A percentile compares a stretch with the other conserved stretches of the same genome.
phyloP scores from a whole-genome alignment of 2,113 vertebrate species.

The Andinoacara biseriatus region DNA sequence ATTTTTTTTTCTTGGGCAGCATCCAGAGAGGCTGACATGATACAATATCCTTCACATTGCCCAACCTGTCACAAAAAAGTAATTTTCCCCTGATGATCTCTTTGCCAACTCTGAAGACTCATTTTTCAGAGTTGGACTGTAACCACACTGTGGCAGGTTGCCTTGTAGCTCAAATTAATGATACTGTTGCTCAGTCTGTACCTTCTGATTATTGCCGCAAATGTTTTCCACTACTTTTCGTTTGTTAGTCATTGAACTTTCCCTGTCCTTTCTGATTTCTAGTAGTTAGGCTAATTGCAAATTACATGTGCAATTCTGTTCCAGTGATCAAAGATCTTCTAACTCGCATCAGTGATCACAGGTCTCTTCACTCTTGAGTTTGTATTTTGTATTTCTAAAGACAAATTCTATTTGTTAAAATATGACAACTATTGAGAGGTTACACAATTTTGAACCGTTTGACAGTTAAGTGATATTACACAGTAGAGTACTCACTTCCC shows the following conservation, averaged over 20 bases:
- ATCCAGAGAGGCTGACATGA: background rate
- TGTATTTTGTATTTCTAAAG: background rate
- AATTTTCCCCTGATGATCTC: background rate
- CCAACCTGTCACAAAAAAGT: background rate
- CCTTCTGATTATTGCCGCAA: background rate
- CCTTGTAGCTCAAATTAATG: background rate
- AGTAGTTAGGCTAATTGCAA: background rate
- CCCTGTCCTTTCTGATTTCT: background rate
- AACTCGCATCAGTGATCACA: background rate
- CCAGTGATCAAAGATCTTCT: background rate
- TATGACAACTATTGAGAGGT: background rate
- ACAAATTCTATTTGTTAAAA: background rate
- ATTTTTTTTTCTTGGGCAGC: background rate
- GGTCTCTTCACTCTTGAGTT: background rate
- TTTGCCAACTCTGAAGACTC: background rate
- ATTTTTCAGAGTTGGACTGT: no score
- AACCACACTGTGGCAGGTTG: no score
- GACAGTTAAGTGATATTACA: background rate
- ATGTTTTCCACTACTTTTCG: background rate
- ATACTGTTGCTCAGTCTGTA: background rate
- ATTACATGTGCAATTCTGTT: background rate
- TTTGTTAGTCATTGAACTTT: background rate
- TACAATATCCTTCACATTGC: slow-evolving; percentile 1
- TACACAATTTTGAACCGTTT: background rate
- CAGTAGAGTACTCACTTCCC: background rate